Conservation (phyloP, 2,113 vertebrate genomes). For the Tympanuchus pallidicinctus region DNA sequence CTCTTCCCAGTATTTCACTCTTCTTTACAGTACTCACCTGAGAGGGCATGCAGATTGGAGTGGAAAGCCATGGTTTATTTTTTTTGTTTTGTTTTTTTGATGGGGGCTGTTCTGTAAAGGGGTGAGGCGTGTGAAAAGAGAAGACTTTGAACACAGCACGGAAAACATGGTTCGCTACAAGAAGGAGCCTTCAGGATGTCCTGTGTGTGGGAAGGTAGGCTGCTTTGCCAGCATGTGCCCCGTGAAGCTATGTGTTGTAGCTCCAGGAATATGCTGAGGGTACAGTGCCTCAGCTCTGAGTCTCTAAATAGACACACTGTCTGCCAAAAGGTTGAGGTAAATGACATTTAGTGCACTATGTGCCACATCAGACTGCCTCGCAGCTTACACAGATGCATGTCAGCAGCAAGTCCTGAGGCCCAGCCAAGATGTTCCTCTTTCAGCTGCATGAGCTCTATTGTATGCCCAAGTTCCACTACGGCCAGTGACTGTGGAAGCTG, state of each 20-base stretch:
- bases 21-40: not conserved
- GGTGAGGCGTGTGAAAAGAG: conserved; percentile 91
- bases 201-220: conserved; percentile 93
- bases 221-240: rapidly evolving
- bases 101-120: conserved; percentile 79
- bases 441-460: not conserved
- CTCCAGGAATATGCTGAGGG: not conserved
- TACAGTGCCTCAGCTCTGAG: not conserved
- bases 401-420: not conserved
- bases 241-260: not conserved
- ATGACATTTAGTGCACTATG: not conserved
- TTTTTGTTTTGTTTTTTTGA: conserved; percentile 39
- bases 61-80: conserved; percentile 62
- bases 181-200: conserved; percentile 96
- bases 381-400: rapidly evolving
- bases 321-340: not conserved
- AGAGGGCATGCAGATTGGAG: conserved; percentile 1
- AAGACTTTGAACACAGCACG: conserved; percentile 89
- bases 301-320: not conserved
- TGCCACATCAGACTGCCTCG: not conserved
- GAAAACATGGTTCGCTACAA: conserved; percentile 93
- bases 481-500: not conserved
- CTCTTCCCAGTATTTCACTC: not conserved
- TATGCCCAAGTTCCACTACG: not conserved
- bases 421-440: not conserved